Conservation (phyloP, 2,888 invertebrate genomes). For the Lymantria monacha region DNA sequence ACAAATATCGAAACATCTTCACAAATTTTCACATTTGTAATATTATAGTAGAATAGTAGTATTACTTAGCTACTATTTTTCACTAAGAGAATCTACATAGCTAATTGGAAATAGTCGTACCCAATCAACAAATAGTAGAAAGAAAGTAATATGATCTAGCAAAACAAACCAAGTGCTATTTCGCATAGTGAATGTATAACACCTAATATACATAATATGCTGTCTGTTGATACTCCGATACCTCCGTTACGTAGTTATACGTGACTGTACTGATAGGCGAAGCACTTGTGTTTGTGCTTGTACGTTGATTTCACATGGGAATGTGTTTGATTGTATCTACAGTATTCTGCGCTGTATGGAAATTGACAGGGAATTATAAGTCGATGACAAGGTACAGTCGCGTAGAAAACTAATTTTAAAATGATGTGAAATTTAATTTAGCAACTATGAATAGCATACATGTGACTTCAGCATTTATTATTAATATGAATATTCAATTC, state of each 20-base stretch:
- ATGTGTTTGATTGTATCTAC: slow-evolving; percentile 10
- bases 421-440: no score
- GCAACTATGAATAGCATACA: no score
- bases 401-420: background rate
- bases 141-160: background rate
- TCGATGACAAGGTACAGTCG: background rate
- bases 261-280: slow-evolving; percentile 26
- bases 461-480: background rate
- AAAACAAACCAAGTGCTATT: slow-evolving; percentile 9
- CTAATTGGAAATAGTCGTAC: no score
- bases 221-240: slow-evolving; percentile 20
- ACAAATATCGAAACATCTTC: no score
- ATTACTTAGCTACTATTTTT: no score
- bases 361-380: slow-evolving; percentile 8
- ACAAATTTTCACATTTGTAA: no score
- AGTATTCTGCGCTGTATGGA: background rate
- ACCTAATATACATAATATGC: slow-evolving; percentile 21
- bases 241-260: slow-evolving; percentile 29
- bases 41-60: no score
- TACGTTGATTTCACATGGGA: slow-evolving; percentile 26
- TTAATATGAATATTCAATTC: background rate
- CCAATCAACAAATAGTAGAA: no score
- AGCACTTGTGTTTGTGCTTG: slow-evolving; percentile 25
- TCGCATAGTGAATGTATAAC: slow-evolving; percentile 11
- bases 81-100: no score